These are phyloP conservation scores for Copidosoma floridanum DNA, from an alignment of 1,140 invertebrate species.

Conservation along the genomic window DNA sequence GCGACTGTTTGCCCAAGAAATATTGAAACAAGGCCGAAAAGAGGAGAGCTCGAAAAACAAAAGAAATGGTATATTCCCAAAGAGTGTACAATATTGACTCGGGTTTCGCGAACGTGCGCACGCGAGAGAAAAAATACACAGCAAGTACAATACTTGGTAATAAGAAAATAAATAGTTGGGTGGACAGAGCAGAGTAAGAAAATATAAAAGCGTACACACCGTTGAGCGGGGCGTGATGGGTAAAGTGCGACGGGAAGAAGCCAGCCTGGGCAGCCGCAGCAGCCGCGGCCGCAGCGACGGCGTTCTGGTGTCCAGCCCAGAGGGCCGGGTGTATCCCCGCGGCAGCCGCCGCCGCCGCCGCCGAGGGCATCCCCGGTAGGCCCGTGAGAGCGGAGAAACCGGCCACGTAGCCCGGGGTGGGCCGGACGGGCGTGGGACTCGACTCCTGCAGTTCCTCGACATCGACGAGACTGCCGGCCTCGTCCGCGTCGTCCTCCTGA, in stretches of 20 bases:
- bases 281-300: slow-evolving; percentile 27
- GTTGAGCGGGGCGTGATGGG: slow-evolving; percentile 47
- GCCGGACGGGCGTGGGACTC: slow-evolving; percentile 40
- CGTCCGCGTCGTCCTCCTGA: slow-evolving; percentile 40
- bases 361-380: slow-evolving; percentile 30
- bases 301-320: slow-evolving; percentile 41
- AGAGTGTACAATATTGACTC: too few species aligned
- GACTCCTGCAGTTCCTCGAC: slow-evolving; percentile 46
- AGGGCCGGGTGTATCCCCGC: slow-evolving; percentile 41
- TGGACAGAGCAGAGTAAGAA: too few species aligned
- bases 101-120: too few species aligned
- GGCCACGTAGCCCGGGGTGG: slow-evolving; percentile 47
- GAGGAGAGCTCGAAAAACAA: too few species aligned
- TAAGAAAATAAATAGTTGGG: too few species aligned
- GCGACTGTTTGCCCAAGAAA: too few species aligned
- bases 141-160: too few species aligned
- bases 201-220: slow-evolving; percentile 43
- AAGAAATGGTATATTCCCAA: too few species aligned
- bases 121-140: too few species aligned
- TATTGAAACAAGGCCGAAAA: too few species aligned
- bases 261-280: slow-evolving; percentile 39
- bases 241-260: slow-evolving; percentile 49
- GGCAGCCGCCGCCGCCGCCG: slow-evolving; percentile 32
- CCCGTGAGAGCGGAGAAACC: slow-evolving; percentile 38
- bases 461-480: slow-evolving; percentile 47